Percentiles rank a stretch among this genome's conserved stretches.
Evolutionary conservation across 2,888 invertebrate species (phyloP).

Genomic region (Iphiclides podalirius): DNA sequence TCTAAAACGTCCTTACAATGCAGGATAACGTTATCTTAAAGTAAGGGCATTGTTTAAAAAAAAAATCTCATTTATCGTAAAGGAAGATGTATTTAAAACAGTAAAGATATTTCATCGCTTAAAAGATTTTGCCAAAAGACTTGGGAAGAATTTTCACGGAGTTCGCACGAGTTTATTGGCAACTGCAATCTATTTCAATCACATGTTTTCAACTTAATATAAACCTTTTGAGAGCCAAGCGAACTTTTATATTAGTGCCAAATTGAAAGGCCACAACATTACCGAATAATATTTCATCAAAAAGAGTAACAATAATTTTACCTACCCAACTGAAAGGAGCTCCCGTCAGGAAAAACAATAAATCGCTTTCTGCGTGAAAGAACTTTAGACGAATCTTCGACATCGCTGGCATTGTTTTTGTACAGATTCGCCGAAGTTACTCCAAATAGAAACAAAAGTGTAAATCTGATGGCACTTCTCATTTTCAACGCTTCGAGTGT

Average conservation of each 20-base stretch:
- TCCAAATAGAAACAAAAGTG: slow-evolving; percentile 11
- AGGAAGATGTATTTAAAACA: too few relatives aligned
- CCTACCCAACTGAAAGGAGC: slow-evolving; percentile 80
- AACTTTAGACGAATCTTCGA: slow-evolving; percentile 23
- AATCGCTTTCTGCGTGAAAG: slow-evolving; percentile 77
- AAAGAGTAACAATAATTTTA: slow-evolving; percentile 19
- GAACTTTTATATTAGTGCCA: too few relatives aligned
- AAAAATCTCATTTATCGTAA: too few relatives aligned
- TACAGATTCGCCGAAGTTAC: slow-evolving; percentile 11
- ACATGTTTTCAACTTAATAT: too few relatives aligned
- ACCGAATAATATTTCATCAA: too few relatives aligned
- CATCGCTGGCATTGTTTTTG: slow-evolving; percentile 11
- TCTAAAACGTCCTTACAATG: too few relatives aligned
- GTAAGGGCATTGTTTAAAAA: too few relatives aligned
- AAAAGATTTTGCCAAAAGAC: neutral
- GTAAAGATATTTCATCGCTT: too few relatives aligned
- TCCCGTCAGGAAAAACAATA: slow-evolving; percentile 80
- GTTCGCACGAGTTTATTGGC: neutral
- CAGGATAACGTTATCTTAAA: too few relatives aligned
- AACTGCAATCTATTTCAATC: neutral
- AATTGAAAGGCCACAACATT: too few relatives aligned
- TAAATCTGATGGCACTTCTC: slow-evolving; percentile 1
- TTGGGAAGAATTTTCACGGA: neutral
- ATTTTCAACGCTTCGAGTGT: slow-evolving; percentile 4
- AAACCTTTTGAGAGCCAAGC: neutral